Evolutionary conservation across 2,113 vertebrate genomes (phyloP).

Genomic region (Colaptes auratus): DNA sequence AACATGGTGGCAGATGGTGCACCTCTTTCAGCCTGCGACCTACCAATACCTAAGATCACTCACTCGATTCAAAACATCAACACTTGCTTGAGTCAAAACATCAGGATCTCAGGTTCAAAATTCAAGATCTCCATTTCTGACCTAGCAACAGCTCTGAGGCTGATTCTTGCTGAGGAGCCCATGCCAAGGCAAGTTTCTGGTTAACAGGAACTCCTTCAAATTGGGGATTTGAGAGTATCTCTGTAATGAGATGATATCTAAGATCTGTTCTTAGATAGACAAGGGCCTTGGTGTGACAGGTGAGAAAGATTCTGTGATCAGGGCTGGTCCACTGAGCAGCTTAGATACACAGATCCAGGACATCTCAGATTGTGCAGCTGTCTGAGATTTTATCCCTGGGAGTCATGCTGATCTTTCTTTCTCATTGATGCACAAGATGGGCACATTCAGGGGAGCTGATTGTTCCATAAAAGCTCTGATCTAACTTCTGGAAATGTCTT

Average conservation of each 20-base stretch:
- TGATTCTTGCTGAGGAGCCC: neutral
- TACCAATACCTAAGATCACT: neutral
- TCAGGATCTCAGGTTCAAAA: neutral
- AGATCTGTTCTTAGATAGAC: neutral
- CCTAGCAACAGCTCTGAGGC: neutral
- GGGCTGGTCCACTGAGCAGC: neutral
- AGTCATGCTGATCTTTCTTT: neutral
- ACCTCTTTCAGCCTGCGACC: neutral
- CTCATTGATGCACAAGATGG: neutral
- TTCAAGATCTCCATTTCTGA: neutral
- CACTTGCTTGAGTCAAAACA: too few relatives aligned
- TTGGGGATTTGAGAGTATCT: neutral
- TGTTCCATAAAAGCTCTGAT: neutral
- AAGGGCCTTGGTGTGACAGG: neutral
- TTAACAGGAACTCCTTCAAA: neutral
- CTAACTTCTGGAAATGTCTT: neutral
- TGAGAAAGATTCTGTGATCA: fast-evolving
- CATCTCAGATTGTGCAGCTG: neutral
- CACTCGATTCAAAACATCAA: neutral
- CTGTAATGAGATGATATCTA: neutral
- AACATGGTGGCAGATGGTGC: neutral
- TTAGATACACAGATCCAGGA: neutral
- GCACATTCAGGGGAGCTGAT: neutral
- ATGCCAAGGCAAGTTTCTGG: neutral
- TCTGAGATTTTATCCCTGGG: neutral